These are phyloP conservation scores for Myiozetetes cayanensis DNA, from an alignment of 2,113 vertebrate species.

Conservation along the genomic window DNA sequence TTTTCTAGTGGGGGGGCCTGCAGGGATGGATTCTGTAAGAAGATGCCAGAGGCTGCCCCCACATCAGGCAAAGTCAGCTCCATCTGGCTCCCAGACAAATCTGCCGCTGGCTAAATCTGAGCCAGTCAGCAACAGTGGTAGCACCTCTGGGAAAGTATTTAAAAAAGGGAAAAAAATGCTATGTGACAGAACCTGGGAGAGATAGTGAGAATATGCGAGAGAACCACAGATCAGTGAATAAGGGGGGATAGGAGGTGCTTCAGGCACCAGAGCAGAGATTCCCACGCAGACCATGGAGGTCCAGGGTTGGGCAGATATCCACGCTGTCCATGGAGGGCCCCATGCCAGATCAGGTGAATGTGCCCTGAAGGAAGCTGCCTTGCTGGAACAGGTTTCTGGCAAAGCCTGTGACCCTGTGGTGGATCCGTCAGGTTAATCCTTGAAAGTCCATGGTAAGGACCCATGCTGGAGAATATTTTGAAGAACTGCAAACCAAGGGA, in stretches of 20 bases:
- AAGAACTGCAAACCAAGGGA: rapidly evolving
- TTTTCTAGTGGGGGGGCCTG: background rate
- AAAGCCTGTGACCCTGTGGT: background rate
- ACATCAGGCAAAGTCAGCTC: background rate
- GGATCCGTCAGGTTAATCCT: background rate
- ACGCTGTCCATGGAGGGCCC: background rate
- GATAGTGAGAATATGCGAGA: background rate
- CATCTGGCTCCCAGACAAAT: background rate
- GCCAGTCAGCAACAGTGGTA: rapidly evolving
- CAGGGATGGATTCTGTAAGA: background rate
- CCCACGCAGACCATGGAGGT: background rate
- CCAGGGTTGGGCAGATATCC: background rate
- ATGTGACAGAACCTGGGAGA: background rate
- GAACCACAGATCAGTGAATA: background rate
- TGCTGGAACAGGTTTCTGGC: background rate
- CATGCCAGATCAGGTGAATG: background rate
- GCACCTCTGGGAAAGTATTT: background rate
- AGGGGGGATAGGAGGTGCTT: background rate
- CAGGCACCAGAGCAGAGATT: background rate
- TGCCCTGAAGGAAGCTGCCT: background rate
- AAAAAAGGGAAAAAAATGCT: background rate
- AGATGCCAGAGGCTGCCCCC: background rate
- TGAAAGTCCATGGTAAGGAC: background rate
- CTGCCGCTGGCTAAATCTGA: background rate
- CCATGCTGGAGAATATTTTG: background rate